Conservation (phyloP, 2,888 invertebrate genomes). For the Cephus pulcher region DNA sequence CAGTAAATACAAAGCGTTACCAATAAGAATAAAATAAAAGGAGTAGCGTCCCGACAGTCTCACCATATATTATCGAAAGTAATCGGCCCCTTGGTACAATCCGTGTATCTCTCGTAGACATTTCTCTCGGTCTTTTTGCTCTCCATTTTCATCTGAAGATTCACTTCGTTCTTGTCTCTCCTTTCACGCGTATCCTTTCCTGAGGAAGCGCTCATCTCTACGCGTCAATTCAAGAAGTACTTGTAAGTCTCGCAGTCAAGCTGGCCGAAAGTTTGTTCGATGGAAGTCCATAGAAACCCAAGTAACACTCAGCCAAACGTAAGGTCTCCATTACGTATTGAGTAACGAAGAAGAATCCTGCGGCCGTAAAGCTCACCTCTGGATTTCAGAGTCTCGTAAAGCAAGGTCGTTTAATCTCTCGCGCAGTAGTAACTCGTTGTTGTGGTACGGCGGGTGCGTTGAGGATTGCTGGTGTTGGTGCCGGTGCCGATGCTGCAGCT, state of each 20-base stretch:
- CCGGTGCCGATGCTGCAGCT: not conserved
- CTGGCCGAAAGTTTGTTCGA: not conserved
- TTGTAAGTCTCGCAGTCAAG: not conserved
- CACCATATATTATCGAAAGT: conserved; percentile 47
- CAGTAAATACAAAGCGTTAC: not conserved
- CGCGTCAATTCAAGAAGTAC: not conserved
- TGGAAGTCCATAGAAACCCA: not conserved
- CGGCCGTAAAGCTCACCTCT: conserved; percentile 11
- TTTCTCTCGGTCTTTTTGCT: conserved; percentile 28
- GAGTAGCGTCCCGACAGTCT: not conserved
- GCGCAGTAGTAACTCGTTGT: conserved; percentile 27
- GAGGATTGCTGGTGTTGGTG: not conserved
- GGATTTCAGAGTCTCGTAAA: conserved; percentile 27
- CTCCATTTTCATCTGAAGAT: not conserved
- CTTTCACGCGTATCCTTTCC: not conserved
- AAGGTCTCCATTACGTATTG: not conserved
- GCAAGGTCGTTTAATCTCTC: conserved; percentile 37
- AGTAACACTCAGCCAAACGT: not conserved
- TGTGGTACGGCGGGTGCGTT: not conserved
- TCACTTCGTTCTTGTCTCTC: not conserved
- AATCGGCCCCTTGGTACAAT: conserved; percentile 34
- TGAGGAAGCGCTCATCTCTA: not conserved
- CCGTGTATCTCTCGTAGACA: conserved; percentile 18
- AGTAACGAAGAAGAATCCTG: not conserved
- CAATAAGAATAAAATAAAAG: conserved; percentile 7